Evolutionary conservation across 2,797 vertebrate species (phyloP).

Genomic region (Peromyscus nudipes): DNA sequence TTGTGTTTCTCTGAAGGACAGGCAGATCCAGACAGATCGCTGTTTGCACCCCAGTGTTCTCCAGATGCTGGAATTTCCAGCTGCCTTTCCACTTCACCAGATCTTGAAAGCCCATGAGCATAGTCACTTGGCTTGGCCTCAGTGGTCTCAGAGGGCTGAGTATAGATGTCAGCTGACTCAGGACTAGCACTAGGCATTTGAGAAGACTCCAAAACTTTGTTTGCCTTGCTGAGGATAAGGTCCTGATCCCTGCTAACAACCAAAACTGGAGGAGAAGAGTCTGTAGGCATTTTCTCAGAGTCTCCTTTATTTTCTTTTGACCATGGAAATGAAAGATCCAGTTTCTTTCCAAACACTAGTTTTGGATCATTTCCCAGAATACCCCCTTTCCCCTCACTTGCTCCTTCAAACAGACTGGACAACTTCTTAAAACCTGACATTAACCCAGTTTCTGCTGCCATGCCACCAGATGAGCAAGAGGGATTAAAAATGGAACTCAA

Average conservation of each 20-base stretch:
- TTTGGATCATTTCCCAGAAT: conserved; percentile 86
- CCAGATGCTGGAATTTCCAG: conserved; percentile 55
- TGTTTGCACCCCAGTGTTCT: conserved; percentile 20
- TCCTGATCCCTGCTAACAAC: conserved; percentile 80
- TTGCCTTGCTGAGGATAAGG: conserved; percentile 79
- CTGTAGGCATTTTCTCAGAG: conserved; percentile 80
- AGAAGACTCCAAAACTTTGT: conserved; percentile 77
- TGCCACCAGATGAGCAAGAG: conserved; percentile 84
- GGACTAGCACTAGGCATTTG: conserved; percentile 69
- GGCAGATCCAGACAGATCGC: neutral
- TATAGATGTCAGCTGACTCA: conserved; percentile 69
- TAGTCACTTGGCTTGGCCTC: neutral
- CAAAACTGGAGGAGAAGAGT: conserved; percentile 87
- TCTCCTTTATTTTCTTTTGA: conserved; percentile 87
- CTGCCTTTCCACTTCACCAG: conserved; percentile 63
- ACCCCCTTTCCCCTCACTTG: conserved; percentile 87
- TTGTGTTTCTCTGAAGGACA: conserved; percentile 46
- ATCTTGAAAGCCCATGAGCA: conserved; percentile 55
- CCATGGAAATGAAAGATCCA: conserved; percentile 92
- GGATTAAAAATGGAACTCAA: conserved; percentile 94
- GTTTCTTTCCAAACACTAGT: conserved; percentile 92
- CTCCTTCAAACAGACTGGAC: conserved; percentile 93
- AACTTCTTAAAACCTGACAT: conserved; percentile 94
- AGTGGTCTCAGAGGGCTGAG: conserved; percentile 71
- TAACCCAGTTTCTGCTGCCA: conserved; percentile 86